Evolutionary conservation across 2,888 invertebrate genomes (phyloP).

Genomic region (Bombylius major): DNA sequence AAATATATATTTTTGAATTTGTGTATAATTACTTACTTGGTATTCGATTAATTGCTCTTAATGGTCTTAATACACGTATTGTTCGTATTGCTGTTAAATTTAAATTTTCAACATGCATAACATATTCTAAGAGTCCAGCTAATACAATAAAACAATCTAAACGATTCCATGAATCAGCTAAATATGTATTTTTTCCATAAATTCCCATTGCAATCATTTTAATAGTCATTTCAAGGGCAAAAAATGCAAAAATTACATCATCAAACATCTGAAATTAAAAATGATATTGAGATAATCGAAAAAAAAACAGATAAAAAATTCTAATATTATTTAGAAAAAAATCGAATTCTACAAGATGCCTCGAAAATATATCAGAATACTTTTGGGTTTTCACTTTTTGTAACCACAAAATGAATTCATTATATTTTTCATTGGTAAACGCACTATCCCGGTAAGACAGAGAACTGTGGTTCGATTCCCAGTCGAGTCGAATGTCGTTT

Average conservation of each 20-base stretch:
- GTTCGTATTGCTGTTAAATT: constrained; percentile 97
- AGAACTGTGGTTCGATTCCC: no score
- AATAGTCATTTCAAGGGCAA: constrained; percentile 94
- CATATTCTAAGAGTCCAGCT: constrained; percentile 85
- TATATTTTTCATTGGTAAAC: no score
- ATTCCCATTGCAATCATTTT: constrained; percentile 99
- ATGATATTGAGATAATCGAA: background rate
- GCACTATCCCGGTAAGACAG: no score
- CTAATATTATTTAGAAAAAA: background rate
- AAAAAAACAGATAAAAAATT: background rate
- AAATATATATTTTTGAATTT: no score
- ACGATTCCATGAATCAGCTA: constrained; percentile 98
- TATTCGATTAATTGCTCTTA: constrained; percentile 98
- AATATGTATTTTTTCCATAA: constrained; percentile 83
- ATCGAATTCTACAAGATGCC: no score
- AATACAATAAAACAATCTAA: constrained; percentile 96
- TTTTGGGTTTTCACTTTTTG: no score
- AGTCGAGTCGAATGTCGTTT: no score
- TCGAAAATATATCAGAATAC: no score
- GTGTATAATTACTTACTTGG: constrained; percentile 68
- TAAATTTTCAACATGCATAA: constrained; percentile 90
- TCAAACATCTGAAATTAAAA: constrained; percentile 69
- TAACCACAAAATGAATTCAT: no score
- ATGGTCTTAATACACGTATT: constrained; percentile 89
- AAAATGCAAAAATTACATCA: constrained; percentile 97